Evolutionary conservation across 1,140 invertebrate species (phyloP).

Genomic region (Papilio polyxenes): DNA sequence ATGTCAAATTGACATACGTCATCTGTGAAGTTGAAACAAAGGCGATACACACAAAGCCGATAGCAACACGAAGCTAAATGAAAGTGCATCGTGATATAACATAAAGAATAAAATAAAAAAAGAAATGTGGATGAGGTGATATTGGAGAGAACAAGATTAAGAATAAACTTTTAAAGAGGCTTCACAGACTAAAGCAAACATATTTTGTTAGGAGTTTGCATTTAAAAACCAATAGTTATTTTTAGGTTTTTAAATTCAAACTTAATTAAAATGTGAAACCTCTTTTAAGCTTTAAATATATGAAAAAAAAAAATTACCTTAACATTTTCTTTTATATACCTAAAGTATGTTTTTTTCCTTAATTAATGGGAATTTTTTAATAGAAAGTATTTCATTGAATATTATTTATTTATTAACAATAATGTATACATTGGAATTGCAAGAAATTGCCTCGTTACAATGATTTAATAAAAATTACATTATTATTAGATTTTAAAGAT

Average conservation of each 20-base stretch:
- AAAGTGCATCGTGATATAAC: constrained; percentile 19
- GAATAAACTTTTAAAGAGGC: constrained; percentile 6
- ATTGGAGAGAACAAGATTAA: not conserved
- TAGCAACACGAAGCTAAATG: constrained; percentile 31
- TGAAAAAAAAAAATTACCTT: constrained; percentile 20
- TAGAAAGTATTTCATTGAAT: not conserved
- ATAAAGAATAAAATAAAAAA: constrained; percentile 24
- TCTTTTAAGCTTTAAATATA: constrained; percentile 14
- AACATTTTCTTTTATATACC: constrained; percentile 1
- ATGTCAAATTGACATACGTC: not conserved
- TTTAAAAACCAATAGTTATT: not conserved
- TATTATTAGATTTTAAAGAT: not conserved
- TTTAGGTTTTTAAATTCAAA: not conserved
- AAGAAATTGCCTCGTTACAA: not conserved
- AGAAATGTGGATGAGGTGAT: constrained; percentile 34
- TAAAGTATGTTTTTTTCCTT: not conserved
- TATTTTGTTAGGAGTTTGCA: not conserved
- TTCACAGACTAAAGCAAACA: not conserved
- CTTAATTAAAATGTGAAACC: not conserved
- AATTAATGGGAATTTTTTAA: not conserved
- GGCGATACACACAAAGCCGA: constrained; percentile 27
- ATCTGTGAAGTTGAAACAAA: constrained; percentile 31
- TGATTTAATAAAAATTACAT: not conserved
- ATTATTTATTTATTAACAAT: not conserved
- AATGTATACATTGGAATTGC: not conserved